Base-by-base conservation (phyloP, 2,888 invertebrate species). In the Monochamus alternatus region DNA sequence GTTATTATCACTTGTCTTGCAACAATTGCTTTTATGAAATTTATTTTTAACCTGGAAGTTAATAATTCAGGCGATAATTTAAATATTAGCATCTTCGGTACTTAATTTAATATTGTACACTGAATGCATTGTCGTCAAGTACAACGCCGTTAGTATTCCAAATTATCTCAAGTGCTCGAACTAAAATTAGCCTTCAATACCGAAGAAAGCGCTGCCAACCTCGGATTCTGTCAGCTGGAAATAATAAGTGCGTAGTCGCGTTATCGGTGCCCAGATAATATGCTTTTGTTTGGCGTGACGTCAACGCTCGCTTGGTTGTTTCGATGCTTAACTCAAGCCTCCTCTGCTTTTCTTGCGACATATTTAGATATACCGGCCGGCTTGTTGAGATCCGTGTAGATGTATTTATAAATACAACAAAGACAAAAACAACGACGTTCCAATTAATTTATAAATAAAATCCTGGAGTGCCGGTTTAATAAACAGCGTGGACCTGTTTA, bases 191-290 rank as follows among this genome's bases (percentile, higher is more conserved):
- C 7, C 58, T 14, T 59, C 59, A 43, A 32, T 14, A 64, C 22
- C 43, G 5, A 55, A 32, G 22, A 30, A 52, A 66, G 60, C 60
- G 8, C 14, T 12, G 47, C 59, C 69, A 60, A 10, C 64, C 67
- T 67, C 64, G 52, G 62, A 74, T 67, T 67, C 44, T 68, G 52
- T 74, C 74, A 74, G 74, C 74, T 74, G 74, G 63, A 74, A 68
- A 74, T 66, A 73, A 66, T 74, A 47, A 60, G 60, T 69, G 74
- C 74, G 74, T 74, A 74, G 74, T 74, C 74, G 67, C 44, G 69
- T 44, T 59, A 69, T 69, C 74, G 69, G 31, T 32, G 72, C 63
- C 67, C 67, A 73, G 73, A 73, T 73, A 73, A 67, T 64, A n/a
- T 7, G 69, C 74, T 74, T 74, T 74, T 74, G 74, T 74, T 69